Evolutionary conservation across 92 coral and sea anemone genomes (phyloP), one percentile per base, ranked within the genome.

Genomic region (Zoanthus sansibaricus): DNA sequence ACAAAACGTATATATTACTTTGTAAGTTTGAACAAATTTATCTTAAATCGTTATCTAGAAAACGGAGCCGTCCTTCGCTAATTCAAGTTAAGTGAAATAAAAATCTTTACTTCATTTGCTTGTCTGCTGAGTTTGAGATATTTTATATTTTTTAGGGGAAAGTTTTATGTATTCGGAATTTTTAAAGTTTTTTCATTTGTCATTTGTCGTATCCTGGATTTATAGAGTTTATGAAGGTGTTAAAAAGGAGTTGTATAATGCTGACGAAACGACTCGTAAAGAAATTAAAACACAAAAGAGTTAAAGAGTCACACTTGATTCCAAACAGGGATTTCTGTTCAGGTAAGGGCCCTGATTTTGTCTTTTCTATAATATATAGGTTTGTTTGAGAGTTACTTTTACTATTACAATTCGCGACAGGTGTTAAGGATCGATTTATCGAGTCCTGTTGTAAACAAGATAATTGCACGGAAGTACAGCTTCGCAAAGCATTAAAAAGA

Each of bases 401-500:
- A 44, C n/a, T 56, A 80, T 80, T 80, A 80, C 85, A 66, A 80
- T 80, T 80, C 52, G 31, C 73, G 84, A 93, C 98, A 94, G 98
- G 98, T 94, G 98, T 88, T 87, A 75, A 70, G 86, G 90, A 79
- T 90, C 93, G 90, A 87, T 87, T 91, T 89, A 87, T 54, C 86
- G 90, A 92, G 90, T 78, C 93, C 94, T 83, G 93, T 80, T 83
- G 94, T 93, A 94, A 94, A 94, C 98, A 94, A 83, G 88, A 82
- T 94, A 94, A 93, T 94, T 93, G 94, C 98, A 94, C 98, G 98
- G 95, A 94, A 91, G 94, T 91, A 87, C 88, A 86, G 71, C 91
- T 89, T 91, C 91, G 88, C 89, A 91, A 93, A 92, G 88, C 89
- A 90, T 90, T 94, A 86, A 93, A 94, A 94, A 88, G 93, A 94